Conservation (phyloP, 2,797 vertebrate species). For the Rhincodon typus region DNA sequence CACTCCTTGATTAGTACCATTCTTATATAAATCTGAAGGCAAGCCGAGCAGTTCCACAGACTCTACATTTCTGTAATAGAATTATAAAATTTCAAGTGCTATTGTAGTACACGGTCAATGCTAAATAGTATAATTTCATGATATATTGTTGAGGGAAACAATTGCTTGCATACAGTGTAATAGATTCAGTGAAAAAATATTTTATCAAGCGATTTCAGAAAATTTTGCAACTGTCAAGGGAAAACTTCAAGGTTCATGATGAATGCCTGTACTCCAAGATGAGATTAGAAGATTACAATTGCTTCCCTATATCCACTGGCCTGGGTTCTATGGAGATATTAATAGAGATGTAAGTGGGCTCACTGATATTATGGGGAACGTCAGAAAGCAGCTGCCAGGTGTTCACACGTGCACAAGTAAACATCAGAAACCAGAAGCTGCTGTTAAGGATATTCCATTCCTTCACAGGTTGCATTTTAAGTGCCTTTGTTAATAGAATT, state of each 20-base stretch:
- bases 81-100: not conserved
- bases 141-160: not conserved
- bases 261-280: not conserved
- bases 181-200: not conserved
- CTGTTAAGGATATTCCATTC: not conserved
- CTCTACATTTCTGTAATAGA: not conserved
- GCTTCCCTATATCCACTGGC: not conserved
- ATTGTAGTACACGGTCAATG: not conserved
- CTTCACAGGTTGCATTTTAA: not conserved
- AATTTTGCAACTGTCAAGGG: not conserved
- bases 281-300: not conserved
- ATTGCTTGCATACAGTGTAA: not conserved
- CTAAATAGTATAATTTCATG: not conserved
- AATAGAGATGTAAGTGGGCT: not conserved
- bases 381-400: not conserved
- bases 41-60: not conserved
- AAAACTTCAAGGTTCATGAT: not conserved
- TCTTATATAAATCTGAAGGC: not conserved
- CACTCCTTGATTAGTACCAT: not conserved
- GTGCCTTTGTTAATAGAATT: not conserved
- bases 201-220: not conserved
- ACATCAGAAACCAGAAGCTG: not conserved
- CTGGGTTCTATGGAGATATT: not conserved
- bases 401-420: not conserved
- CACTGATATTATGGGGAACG: not conserved